These are phyloP conservation scores for Pionites leucogaster DNA, from an alignment of 2,113 vertebrate genomes.

Conservation along the genomic window DNA sequence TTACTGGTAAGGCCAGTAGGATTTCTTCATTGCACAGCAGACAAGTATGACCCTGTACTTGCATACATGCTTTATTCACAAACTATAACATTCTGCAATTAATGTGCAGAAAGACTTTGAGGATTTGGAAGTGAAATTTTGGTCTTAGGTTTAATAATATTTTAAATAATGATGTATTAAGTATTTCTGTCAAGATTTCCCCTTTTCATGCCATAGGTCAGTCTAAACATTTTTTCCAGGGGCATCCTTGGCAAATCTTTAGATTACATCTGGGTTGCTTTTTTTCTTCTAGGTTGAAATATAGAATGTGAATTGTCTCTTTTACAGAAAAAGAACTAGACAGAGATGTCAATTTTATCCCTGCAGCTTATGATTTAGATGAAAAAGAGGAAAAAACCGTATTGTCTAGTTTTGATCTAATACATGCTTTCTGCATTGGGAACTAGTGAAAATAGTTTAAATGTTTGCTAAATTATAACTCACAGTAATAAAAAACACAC, in stretches of 20 bases:
- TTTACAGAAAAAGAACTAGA: neutral
- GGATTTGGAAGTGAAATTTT: neutral
- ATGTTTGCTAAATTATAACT: constrained; percentile 14
- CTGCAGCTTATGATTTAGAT: neutral
- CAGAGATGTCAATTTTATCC: neutral
- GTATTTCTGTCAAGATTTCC: neutral
- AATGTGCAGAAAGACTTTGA: neutral
- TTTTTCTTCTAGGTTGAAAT: neutral
- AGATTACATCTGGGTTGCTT: neutral
- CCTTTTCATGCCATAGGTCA: neutral
- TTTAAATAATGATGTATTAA: neutral
- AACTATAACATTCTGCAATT: neutral
- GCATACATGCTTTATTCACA: neutral
- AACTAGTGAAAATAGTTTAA: neutral
- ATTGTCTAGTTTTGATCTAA: neutral
- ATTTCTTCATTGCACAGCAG: neutral
- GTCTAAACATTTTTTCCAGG: neutral
- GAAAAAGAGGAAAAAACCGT: neutral
- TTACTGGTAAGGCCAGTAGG: neutral
- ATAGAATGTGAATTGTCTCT: neutral
- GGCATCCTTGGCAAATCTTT: neutral
- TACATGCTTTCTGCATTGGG: neutral
- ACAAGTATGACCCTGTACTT: neutral
- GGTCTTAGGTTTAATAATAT: neutral
- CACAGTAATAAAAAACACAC: neutral